A percentile compares a stretch with the other conserved stretches of the same genome.
These are phyloP conservation scores for Coluber constrictor DNA, from an alignment of 2,797 vertebrate species.

Conservation along the genomic window DNA sequence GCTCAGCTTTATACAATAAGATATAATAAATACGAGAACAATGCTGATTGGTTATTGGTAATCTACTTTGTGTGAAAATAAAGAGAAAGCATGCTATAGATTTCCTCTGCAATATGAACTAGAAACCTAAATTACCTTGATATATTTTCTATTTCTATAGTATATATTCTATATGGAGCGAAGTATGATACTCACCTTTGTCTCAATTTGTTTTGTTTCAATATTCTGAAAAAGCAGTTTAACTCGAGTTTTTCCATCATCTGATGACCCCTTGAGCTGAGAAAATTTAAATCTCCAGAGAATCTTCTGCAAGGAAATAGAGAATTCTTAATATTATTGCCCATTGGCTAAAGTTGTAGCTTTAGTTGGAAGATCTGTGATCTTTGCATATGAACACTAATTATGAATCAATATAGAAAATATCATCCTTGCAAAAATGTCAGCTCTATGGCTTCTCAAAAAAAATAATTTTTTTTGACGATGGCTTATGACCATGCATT, in stretches of 20 bases:
- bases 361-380: background rate
- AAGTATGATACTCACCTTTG: conserved; percentile 77
- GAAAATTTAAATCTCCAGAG: conserved; percentile 94
- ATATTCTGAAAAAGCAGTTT: conserved; percentile 90
- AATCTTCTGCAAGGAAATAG: conserved; percentile 70
- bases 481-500: background rate
- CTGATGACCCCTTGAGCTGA: conserved; percentile 94
- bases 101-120: background rate
- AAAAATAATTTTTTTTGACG: background rate
- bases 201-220: conserved; percentile 91
- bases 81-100: background rate
- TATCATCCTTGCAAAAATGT: background rate
- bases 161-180: background rate
- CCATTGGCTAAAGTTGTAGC: background rate
- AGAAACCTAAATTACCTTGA: conserved; percentile 6
- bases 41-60: background rate
- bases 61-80: background rate
- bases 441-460: background rate
- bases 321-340: background rate
- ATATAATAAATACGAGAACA: background rate
- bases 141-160: conserved; percentile 1
- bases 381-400: background rate
- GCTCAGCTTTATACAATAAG: background rate
- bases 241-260: conserved; percentile 89
- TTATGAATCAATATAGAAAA: background rate